A percentile compares a stretch with the other conserved stretches of the same genome.
phyloP scores from a whole-genome alignment of 2,888 invertebrate genomes.

The Tipula lateralis region DNA sequence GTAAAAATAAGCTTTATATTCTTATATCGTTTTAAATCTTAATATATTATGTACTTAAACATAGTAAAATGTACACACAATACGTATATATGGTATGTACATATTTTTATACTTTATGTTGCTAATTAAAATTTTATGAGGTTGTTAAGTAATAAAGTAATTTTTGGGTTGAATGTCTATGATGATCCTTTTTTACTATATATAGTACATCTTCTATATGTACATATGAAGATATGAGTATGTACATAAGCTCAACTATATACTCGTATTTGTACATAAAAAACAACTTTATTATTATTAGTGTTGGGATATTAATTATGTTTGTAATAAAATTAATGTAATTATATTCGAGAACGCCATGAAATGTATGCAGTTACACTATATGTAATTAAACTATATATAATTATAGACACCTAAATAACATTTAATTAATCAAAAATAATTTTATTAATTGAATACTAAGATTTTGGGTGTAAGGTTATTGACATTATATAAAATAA shows the following conservation, averaged over 20 bases:
- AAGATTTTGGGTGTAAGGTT: not conserved
- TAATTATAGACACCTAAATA: not conserved
- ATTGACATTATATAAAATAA: not conserved
- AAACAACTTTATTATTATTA: not conserved
- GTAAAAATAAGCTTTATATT: not conserved
- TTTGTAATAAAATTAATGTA: not conserved
- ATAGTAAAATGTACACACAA: too few relatives aligned
- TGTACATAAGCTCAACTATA: not conserved
- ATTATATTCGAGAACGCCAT: not conserved
- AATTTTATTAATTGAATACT: not conserved
- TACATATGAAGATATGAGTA: too few relatives aligned
- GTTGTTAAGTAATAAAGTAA: conserved; percentile 5
- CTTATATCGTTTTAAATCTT: not conserved
- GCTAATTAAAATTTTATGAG: not conserved
- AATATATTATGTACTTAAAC: not conserved
- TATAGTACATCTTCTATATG: too few relatives aligned
- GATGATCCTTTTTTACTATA: not conserved
- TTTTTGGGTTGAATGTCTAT: not conserved
- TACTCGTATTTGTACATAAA: not conserved
- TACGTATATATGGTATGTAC: too few relatives aligned
- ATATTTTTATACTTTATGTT: conserved; percentile 5
- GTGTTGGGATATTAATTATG: not conserved
- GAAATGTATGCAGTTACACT: not conserved
- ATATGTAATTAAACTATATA: not conserved
- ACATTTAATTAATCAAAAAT: not conserved